Percentiles rank a stretch among this genome's conserved stretches.
Evolutionary conservation across 2,888 invertebrate species (phyloP).

Genomic region (Nemotelus nigrinus): DNA sequence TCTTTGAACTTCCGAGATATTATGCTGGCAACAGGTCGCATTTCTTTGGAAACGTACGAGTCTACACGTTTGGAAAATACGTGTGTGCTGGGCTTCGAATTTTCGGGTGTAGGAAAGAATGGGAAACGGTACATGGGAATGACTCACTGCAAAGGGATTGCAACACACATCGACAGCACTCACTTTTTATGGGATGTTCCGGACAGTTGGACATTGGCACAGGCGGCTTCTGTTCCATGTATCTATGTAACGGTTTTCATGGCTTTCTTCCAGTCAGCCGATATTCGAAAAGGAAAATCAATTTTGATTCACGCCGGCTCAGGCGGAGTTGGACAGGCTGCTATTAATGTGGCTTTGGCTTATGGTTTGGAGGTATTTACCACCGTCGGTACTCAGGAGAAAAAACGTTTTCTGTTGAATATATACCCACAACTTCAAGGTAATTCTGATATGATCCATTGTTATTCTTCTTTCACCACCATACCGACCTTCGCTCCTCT

Average conservation of each 20-base stretch:
- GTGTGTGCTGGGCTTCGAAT: conserved; percentile 76
- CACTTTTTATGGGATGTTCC: conserved; percentile 73
- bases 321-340: conserved; percentile 81
- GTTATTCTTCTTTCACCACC: background rate
- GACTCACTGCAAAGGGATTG: conserved; percentile 67
- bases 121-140: conserved; percentile 75
- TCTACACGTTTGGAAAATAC: conserved; percentile 72
- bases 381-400: conserved; percentile 75
- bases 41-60: conserved; percentile 84
- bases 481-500: conserved; percentile 53
- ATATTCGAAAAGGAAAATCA: conserved; percentile 62
- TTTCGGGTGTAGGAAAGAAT: conserved; percentile 69
- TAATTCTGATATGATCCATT: conserved; percentile 53
- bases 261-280: conserved; percentile 62
- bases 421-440: conserved; percentile 69
- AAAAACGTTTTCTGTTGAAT: conserved; percentile 71
- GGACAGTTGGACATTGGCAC: conserved; percentile 75
- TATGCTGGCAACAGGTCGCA: conserved; percentile 92
- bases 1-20: conserved; percentile 94
- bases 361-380: conserved; percentile 75
- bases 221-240: conserved; percentile 83
- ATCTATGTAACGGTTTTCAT: conserved; percentile 77
- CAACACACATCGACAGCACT: conserved; percentile 67
- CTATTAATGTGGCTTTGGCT: conserved; percentile 76
- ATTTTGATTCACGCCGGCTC: conserved; percentile 71